phyloP scores from a whole-genome alignment of 2,113 vertebrate genomes.

The Ceyx cyanopectus region DNA sequence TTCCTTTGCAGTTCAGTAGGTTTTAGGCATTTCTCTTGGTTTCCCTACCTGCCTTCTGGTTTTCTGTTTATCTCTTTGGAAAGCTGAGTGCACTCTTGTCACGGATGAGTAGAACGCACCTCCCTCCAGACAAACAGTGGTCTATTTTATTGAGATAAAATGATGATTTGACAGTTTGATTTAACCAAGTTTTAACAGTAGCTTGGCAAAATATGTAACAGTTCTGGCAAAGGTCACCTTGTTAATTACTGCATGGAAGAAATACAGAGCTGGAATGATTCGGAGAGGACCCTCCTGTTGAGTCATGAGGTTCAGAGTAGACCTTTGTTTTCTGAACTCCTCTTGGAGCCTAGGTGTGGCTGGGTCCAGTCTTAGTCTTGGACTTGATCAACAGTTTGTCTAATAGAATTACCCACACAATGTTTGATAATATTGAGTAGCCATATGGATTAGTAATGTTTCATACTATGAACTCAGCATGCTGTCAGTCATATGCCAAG shows the following conservation, averaged over 20 bases:
- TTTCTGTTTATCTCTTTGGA: neutral
- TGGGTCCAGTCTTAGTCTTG: neutral
- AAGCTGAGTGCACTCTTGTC: neutral
- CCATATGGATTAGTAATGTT: neutral
- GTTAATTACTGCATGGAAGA: neutral
- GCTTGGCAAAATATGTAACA: neutral
- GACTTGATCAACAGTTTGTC: neutral
- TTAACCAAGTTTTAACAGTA: neutral
- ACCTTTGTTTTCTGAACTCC: neutral
- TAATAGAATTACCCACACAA: neutral
- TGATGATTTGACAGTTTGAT: neutral
- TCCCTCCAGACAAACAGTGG: neutral
- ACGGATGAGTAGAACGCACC: neutral
- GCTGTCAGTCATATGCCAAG: neutral
- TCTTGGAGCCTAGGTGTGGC: neutral
- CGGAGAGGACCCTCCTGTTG: neutral
- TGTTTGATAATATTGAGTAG: neutral
- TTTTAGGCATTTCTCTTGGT: neutral
- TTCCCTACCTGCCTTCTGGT: neutral
- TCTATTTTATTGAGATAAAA: neutral
- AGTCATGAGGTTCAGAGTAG: neutral
- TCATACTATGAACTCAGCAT: neutral
- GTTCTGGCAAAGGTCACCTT: neutral
- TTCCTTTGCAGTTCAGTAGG: neutral
- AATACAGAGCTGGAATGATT: neutral